phyloP scores from a whole-genome alignment of 37 sponge, comb jelly and placozoan genomes.

The Crambe crambe region DNA sequence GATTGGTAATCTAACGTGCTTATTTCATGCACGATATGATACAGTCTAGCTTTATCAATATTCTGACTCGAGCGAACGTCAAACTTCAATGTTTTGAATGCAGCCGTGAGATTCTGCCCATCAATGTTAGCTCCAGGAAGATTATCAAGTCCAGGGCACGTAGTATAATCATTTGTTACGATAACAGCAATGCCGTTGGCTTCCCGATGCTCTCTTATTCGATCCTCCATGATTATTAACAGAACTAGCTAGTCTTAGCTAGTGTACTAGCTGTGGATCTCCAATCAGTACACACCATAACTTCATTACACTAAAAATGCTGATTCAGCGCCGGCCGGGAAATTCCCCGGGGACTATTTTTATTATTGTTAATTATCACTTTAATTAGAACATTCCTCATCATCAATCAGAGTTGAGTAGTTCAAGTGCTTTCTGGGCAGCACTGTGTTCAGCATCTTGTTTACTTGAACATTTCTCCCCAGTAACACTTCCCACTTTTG shows the following conservation, averaged over 20 bases:
- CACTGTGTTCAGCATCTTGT: constrained; percentile 16
- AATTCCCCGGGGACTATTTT: too few relatives aligned
- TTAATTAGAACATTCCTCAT: too few relatives aligned
- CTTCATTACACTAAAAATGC: too few relatives aligned
- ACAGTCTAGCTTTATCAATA: not conserved
- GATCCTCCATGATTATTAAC: too few relatives aligned
- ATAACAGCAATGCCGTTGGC: constrained; percentile 37
- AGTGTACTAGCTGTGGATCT: too few relatives aligned
- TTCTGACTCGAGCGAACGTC: constrained; percentile 7
- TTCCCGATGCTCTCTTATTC: too few relatives aligned
- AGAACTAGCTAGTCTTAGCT: too few relatives aligned
- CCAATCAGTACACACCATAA: too few relatives aligned
- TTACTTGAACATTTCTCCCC: not conserved
- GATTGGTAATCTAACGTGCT: not conserved
- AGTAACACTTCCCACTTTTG: not conserved
- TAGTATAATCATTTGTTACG: constrained; percentile 40
- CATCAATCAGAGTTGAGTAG: not conserved
- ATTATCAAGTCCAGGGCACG: not conserved
- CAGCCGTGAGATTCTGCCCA: not conserved
- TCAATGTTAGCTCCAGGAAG: constrained; percentile 12
- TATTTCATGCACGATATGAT: not conserved
- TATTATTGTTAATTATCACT: too few relatives aligned
- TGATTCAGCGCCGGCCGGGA: too few relatives aligned
- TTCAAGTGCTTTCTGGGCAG: constrained; percentile 9
- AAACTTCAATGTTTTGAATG: not conserved